Base-by-base conservation (phyloP, 2,113 vertebrate species). In the Boleophthalmus pectinirostris region DNA sequence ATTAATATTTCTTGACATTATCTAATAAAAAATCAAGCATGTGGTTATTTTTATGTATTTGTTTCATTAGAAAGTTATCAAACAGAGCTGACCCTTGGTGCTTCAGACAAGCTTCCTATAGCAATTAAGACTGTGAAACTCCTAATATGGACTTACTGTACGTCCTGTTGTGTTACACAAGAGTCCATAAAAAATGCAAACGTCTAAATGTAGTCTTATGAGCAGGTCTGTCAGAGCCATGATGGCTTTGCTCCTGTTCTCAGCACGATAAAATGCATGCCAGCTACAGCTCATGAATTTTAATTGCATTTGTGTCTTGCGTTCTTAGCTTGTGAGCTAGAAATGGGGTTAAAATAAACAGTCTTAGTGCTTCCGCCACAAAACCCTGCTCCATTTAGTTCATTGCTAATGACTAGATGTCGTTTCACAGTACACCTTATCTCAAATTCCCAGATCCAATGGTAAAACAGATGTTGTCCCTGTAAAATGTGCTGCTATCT, bases 181-280 rank as follows among this genome's bases (percentile, higher is more conserved):
- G 29, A 76, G 54, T 25, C 20, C 72, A 87, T 91, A 87, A 88
- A 85, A 87, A 71, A 80, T 82, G 66, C 79, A 90, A 86, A 80
- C 77, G 65, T 81, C 77, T 86, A 78, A 79, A 53, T 49, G 81
- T 0, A 16, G 64, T 82, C 60, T 66, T 75, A 76, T 86, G 79
- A 84, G 80, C 74, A 81, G 70, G 79, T 68, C 70, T 79, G 77
- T 75, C 77, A 60, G 68, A 67, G 1, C 21, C 68, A 46, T 58
- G 35, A 70, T 29, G 63, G 49, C 76, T 33, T 56, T 13, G 24
- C 63, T 77, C 80, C 72, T 56, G 33, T 75, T 76, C 75, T 73
- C 49, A 29, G 15, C 73, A 38, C 70, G 69, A 38, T 78, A 72
- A 82, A 81, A 77, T 66, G 65, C 69, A 11, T 70, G 75, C 49